phyloP scores from a whole-genome alignment of 2,113 vertebrate genomes.

The Taurulus bubalis region DNA sequence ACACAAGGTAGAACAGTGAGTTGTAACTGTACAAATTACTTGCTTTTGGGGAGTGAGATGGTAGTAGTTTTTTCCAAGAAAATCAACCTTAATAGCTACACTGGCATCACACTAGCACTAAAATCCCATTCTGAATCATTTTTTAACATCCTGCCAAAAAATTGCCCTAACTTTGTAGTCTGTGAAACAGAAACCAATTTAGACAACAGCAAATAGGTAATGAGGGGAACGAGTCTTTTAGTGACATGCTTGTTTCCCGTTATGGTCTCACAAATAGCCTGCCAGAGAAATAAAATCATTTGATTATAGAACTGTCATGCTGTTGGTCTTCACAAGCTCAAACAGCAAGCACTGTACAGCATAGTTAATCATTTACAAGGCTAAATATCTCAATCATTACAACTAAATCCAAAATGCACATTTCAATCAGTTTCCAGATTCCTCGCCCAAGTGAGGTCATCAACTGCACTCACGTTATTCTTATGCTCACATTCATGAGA shows the following conservation, averaged over 20 bases:
- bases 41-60: conserved; percentile 30
- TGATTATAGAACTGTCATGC: conserved; percentile 69
- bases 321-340: conserved; percentile 75
- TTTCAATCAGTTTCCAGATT: conserved; percentile 56
- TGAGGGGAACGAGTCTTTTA: conserved; percentile 18
- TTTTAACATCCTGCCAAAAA: conserved; percentile 23
- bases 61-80: background rate
- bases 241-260: conserved; percentile 67
- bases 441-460: background rate
- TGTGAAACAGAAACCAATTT: conserved; percentile 27
- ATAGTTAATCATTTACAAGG: conserved; percentile 75
- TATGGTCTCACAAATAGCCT: conserved; percentile 51
- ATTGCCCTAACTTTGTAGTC: background rate
- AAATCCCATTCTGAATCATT: background rate
- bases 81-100: conserved; percentile 32
- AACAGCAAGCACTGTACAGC: conserved; percentile 81
- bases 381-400: conserved; percentile 69
- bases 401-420: conserved; percentile 74
- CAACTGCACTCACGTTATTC: conserved; percentile 4
- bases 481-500: conserved; percentile 8
- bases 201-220: conserved; percentile 33
- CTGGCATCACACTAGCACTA: background rate
- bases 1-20: conserved; percentile 42
- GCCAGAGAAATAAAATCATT: conserved; percentile 48
- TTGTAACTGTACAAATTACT: conserved; percentile 55